phyloP scores from a whole-genome alignment of 1,140 invertebrate genomes.

The Drosophila sechellia region DNA sequence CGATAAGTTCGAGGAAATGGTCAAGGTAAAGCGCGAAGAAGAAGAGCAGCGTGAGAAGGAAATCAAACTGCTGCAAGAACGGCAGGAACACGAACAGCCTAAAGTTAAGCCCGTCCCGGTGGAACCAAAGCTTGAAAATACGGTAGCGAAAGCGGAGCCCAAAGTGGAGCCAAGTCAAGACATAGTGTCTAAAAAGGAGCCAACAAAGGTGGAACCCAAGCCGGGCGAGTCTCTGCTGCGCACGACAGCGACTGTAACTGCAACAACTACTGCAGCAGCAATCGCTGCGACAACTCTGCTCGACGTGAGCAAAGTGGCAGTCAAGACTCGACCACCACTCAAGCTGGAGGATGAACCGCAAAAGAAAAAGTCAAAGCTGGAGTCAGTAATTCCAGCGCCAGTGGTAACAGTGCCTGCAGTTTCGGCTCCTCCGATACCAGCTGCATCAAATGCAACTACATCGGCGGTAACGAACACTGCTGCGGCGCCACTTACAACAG shows the following conservation, averaged over 20 bases:
- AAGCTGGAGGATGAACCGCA: conserved; percentile 59
- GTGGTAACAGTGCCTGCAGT: neutral
- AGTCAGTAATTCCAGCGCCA: conserved; percentile 5
- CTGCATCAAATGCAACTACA: neutral
- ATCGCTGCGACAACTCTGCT: conserved; percentile 11
- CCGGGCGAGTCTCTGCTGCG: conserved; percentile 67
- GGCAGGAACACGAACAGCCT: conserved; percentile 4
- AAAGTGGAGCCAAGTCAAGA: conserved; percentile 21
- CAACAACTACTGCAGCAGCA: conserved; percentile 2
- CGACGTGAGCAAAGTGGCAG: conserved; percentile 38
- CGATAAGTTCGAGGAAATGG: conserved; percentile 75
- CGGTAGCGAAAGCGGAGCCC: conserved; percentile 19
- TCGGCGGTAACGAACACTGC: neutral
- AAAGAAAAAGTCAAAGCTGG: conserved; percentile 66
- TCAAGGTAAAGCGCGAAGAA: conserved; percentile 67
- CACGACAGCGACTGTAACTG: conserved; percentile 19
- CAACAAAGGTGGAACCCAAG: conserved; percentile 49
- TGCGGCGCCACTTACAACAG: neutral
- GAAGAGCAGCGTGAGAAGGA: conserved; percentile 73
- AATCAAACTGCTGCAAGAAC: conserved; percentile 15
- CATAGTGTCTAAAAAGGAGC: conserved; percentile 20
- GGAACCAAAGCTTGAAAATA: conserved; percentile 21
- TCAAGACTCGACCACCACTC: conserved; percentile 29
- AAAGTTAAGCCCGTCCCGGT: conserved; percentile 4
- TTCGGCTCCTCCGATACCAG: neutral